Evolutionary conservation across 1,140 invertebrate species (phyloP), one percentile per base, ranked within the genome.

Genomic region (Brachionus koreanus): DNA sequence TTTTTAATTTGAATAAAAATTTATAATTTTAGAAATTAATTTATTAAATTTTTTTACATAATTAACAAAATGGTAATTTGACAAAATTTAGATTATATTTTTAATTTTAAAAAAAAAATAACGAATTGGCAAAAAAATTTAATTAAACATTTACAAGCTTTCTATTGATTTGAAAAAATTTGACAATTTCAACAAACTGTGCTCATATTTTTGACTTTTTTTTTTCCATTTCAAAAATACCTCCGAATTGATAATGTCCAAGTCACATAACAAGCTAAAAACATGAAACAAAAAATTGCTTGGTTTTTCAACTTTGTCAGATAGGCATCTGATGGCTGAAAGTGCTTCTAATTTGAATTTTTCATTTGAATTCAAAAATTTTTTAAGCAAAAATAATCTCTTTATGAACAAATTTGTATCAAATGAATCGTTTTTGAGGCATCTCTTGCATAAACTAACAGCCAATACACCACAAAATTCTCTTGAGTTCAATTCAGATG

Each of bases 151-250:
- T n/a, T 67, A 35, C 16, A 5, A 33, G n/a, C 16, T 67, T 33
- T 67, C 63, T 12, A 67, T 35, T 35, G 4, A n/a, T n/a, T 35
- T 67, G 7, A 67, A 67, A 67, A 67, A 67, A 67, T 12, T 10
- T 29, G 25, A 16, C 63, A 67, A 67, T 16, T 12, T 67, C 33
- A n/a, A 13, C 13, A 67, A 67, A n/a, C 13, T 35, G 1, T 67
- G 63, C 1, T 35, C 63, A 33, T 67, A 35, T 39, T 37, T 72
- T n/a, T 72, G 2, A n/a, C 16, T n/a, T 16, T 39, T 72, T 19
- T 43, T 23, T 72, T 72, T 72, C 69, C 69, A 74, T 46, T 43
- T 46, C 0, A 74, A 46, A 74, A 74, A 74, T 9, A 13, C 6
- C 1, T 74, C 42, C 3, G 19, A 12, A 10, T 25, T 74, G 9